A percentile compares a stretch with the other conserved stretches of the same genome.
Evolutionary conservation across 2,113 vertebrate genomes (phyloP).

Genomic region (Xenopus laevis): DNA sequence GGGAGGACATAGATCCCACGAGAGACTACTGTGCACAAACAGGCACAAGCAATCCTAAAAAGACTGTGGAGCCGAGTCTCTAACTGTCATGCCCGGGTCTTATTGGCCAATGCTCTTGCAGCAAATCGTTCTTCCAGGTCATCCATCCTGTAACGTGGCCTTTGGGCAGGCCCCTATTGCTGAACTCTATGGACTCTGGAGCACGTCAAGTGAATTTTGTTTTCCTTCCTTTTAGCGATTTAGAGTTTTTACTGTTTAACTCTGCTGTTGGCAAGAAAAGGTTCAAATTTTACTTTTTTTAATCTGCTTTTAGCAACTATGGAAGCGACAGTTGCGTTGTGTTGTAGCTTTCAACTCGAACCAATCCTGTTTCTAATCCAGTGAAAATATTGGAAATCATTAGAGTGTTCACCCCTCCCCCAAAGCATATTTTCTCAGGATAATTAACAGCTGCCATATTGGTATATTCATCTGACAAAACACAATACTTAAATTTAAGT

Average conservation of each 20-base stretch:
- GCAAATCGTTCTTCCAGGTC: slow-evolving; percentile 51
- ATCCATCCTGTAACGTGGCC: slow-evolving; percentile 57
- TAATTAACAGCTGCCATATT: not conserved
- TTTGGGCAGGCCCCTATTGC: slow-evolving; percentile 58
- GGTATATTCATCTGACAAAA: not conserved
- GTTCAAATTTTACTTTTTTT: slow-evolving; percentile 48
- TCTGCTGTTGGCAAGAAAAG: slow-evolving; percentile 51
- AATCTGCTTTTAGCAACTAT: slow-evolving; percentile 7
- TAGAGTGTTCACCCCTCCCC: no score
- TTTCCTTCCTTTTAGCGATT: slow-evolving; percentile 44
- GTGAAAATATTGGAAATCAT: not conserved
- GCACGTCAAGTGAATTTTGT: slow-evolving; percentile 50
- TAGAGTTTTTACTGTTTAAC: slow-evolving; percentile 57
- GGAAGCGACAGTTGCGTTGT: not conserved
- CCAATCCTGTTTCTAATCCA: no score
- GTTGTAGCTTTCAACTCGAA: no score
- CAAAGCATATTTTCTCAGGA: not conserved
- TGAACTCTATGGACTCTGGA: slow-evolving; percentile 54
- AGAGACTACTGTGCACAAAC: slow-evolving; percentile 24
- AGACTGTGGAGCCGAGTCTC: slow-evolving; percentile 50
- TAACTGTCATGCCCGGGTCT: slow-evolving; percentile 44
- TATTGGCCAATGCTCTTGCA: slow-evolving; percentile 45
- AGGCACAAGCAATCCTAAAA: slow-evolving; percentile 47
- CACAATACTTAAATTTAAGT: not conserved
- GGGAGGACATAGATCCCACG: slow-evolving; percentile 76